Percentiles rank a stretch among this genome's conserved stretches.
Evolutionary conservation across 1,140 invertebrate genomes (phyloP).

Genomic region (Asbolus verrucosus): DNA sequence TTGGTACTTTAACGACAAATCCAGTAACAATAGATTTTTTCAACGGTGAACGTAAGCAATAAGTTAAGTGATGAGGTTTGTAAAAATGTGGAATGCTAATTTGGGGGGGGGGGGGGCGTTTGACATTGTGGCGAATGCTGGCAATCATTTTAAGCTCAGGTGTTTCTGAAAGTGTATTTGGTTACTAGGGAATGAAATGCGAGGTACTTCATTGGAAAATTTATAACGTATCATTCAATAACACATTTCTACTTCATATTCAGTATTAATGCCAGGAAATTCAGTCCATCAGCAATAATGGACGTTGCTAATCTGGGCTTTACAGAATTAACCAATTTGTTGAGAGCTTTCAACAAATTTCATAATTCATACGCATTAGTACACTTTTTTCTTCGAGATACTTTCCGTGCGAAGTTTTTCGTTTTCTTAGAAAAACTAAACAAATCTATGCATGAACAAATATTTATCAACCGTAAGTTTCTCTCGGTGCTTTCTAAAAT

Average conservation of each 20-base stretch:
- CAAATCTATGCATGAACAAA: conserved; percentile 33
- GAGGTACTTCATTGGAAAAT: conserved; percentile 28
- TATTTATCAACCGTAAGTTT: conserved; percentile 39
- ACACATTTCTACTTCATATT: conserved; percentile 17
- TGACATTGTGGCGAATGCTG: conserved; percentile 2
- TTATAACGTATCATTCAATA: conserved; percentile 35
- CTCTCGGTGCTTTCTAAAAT: conserved; percentile 24
- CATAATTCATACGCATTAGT: too few species aligned
- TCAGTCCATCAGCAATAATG: too few species aligned
- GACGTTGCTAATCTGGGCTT: too few species aligned
- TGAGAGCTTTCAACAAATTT: conserved; percentile 36
- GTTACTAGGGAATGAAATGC: conserved; percentile 13
- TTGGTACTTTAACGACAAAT: background rate
- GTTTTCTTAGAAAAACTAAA: conserved; percentile 5
- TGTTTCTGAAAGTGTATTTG: conserved; percentile 20
- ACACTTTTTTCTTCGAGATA: too few species aligned
- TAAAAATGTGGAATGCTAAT: conserved; percentile 7
- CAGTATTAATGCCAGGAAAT: conserved; percentile 8
- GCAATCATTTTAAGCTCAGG: conserved; percentile 40
- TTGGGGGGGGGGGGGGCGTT: background rate
- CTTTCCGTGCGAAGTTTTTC: conserved; percentile 2
- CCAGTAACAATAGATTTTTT: too few species aligned
- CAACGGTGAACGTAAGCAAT: too few species aligned
- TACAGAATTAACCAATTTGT: too few species aligned
- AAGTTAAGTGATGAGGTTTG: conserved; percentile 1